Evolutionary conservation across 2,888 invertebrate species (phyloP).

Genomic region (Rotaria socialis): DNA sequence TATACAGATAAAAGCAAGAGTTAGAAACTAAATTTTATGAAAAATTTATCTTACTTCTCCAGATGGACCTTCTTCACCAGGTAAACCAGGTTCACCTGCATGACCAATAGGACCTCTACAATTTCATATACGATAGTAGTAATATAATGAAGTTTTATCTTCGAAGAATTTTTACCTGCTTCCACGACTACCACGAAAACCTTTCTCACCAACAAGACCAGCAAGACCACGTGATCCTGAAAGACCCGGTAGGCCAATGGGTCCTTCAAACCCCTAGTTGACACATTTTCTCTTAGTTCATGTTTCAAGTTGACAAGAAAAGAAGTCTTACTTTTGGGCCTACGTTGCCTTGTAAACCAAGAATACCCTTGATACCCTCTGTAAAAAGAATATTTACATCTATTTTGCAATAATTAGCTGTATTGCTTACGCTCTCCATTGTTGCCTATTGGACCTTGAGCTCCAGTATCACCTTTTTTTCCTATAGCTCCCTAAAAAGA

Average conservation of each 20-base stretch:
- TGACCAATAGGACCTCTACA: neutral
- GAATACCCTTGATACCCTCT: neutral
- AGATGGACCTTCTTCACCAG: neutral
- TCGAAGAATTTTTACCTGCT: neutral
- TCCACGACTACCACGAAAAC: neutral
- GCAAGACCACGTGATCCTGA: neutral
- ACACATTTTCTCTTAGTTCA: too few relatives aligned
- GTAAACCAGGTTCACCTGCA: neutral
- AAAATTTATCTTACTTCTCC: neutral
- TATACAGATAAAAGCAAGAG: neutral
- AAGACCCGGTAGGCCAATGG: slow-evolving; percentile 9
- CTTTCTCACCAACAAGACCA: neutral
- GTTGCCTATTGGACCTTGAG: neutral
- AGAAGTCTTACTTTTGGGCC: neutral
- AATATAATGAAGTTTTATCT: neutral
- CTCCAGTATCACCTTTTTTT: neutral
- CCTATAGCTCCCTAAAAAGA: neutral
- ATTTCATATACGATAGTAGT: neutral
- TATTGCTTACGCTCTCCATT: neutral
- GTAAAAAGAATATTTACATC: neutral
- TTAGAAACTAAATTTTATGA: neutral
- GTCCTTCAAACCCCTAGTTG: neutral
- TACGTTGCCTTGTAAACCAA: neutral
- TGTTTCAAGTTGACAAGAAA: too few relatives aligned
- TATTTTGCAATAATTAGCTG: neutral